phyloP scores from a whole-genome alignment of 2,888 invertebrate genomes.

The Archips crataeganus region DNA sequence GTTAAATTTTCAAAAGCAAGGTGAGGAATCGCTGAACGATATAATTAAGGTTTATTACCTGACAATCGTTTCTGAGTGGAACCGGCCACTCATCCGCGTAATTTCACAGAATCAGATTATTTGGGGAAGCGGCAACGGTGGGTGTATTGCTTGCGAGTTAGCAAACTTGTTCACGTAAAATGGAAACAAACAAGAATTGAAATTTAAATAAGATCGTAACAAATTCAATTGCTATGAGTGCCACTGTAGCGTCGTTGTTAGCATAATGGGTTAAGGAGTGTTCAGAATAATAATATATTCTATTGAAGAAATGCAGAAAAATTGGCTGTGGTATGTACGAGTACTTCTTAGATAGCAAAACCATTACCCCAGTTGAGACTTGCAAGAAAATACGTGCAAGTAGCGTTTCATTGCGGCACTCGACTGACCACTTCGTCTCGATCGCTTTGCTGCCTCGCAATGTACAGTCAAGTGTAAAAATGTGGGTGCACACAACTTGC shows the following conservation, averaged over 20 bases:
- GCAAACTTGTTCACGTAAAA: constrained; percentile 34
- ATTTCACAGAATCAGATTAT: constrained; percentile 23
- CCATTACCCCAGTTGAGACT: too few relatives aligned
- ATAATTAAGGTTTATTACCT: neutral
- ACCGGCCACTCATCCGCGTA: constrained; percentile 9
- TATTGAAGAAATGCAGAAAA: neutral
- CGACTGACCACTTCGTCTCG: too few relatives aligned
- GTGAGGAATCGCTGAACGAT: constrained; percentile 9
- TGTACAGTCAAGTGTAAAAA: too few relatives aligned
- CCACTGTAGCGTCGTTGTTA: constrained; percentile 35
- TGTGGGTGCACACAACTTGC: too few relatives aligned
- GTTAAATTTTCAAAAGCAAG: neutral
- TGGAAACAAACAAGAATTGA: constrained; percentile 40
- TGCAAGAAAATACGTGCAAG: too few relatives aligned
- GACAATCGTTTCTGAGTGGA: constrained; percentile 15
- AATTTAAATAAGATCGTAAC: constrained; percentile 39
- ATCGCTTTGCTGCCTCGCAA: too few relatives aligned
- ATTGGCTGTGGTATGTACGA: neutral
- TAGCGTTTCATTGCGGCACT: too few relatives aligned
- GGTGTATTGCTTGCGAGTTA: constrained; percentile 28
- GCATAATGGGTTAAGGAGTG: constrained; percentile 33
- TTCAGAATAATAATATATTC: constrained; percentile 7
- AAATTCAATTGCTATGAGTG: constrained; percentile 43
- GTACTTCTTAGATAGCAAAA: neutral
- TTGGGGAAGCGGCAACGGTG: constrained; percentile 6